Evolutionary conservation across 1,140 invertebrate species (phyloP).

Genomic region (Papilio polyxenes): DNA sequence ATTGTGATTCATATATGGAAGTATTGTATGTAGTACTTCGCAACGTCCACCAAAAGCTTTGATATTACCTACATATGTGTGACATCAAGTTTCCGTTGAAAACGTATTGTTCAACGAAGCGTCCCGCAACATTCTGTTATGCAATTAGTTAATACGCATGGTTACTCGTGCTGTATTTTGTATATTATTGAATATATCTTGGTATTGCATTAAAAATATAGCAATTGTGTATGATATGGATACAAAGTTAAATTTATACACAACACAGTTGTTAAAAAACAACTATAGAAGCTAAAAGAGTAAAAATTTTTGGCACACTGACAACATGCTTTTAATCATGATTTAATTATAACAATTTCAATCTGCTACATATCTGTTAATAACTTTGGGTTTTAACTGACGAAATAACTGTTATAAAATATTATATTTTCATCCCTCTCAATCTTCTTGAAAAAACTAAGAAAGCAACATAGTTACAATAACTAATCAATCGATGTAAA

Average conservation of each 20-base stretch:
- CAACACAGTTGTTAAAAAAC: too few relatives aligned
- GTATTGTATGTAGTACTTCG: not conserved
- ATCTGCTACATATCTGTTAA: too few relatives aligned
- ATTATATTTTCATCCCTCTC: too few relatives aligned
- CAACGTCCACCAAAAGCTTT: not conserved
- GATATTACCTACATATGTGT: not conserved
- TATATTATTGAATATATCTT: not conserved
- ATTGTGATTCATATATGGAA: not conserved
- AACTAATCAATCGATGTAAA: not conserved
- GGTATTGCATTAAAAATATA: not conserved
- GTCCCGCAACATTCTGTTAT: conserved; percentile 21
- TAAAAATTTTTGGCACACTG: too few relatives aligned
- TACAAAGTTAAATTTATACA: too few relatives aligned
- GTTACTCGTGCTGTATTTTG: conserved; percentile 29
- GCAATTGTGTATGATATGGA: too few relatives aligned
- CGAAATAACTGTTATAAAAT: too few relatives aligned
- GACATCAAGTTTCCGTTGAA: conserved; percentile 15
- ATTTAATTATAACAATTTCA: too few relatives aligned
- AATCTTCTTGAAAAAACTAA: too few relatives aligned
- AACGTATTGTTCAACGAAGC: conserved; percentile 31
- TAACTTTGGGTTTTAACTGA: too few relatives aligned
- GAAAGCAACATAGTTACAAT: not conserved
- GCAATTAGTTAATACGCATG: conserved; percentile 35
- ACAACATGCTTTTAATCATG: too few relatives aligned
- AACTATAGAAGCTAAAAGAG: too few relatives aligned